Base-by-base conservation (phyloP, 2,888 invertebrate genomes). In the Dendrolimus pini region DNA sequence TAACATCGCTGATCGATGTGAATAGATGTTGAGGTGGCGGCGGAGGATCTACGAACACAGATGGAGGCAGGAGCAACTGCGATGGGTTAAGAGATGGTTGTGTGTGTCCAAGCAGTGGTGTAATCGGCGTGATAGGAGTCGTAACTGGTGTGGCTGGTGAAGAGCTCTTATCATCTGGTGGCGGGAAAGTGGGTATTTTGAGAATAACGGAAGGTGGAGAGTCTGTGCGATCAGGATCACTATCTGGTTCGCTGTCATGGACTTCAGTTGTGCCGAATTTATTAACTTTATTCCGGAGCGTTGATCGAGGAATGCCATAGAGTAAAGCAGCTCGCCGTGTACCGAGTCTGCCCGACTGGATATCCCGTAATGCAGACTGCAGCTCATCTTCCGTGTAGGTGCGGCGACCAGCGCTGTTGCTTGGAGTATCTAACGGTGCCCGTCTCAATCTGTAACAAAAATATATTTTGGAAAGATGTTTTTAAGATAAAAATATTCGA, bases 311-410 rank as follows among this genome's bases (percentile, higher is more conserved):
- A 79, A 99, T 98, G 72, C 98, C 98, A 87, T 99, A 99, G 72
- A 98, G 95, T 58, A 97, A 97, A 57, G 99, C 97, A 9, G 99
- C 98, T 60, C 98, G 93, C 55, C 98, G 92, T 7, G 98, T 98
- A 65, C 98, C 98, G 69, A 99, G 92, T 76, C 97, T 96, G 14
- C 98, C 98, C 67, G 95, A 95, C 83, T 97, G 96, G 78, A 99
- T 98, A 85, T 98, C 99, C 61, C 96, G 93, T 60, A 99, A 93
- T n/a, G 99, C 99, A 52, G 95, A 95, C 76, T 96, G 96, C 54
- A 99, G 93, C 84, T 99, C 98, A 72, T 97, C 97, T 71, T 98
- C 98, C n/a, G 97, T 97, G 92, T 99, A 99, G 58, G 95, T 94
- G 66, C 96, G 93, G 66, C 97, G 93, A 59, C 94, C 93, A 63